A percentile compares a stretch with the other conserved stretches of the same genome.
Evolutionary conservation across 1,140 invertebrate species (phyloP).

Genomic region (Temnothorax longispinosus): DNA sequence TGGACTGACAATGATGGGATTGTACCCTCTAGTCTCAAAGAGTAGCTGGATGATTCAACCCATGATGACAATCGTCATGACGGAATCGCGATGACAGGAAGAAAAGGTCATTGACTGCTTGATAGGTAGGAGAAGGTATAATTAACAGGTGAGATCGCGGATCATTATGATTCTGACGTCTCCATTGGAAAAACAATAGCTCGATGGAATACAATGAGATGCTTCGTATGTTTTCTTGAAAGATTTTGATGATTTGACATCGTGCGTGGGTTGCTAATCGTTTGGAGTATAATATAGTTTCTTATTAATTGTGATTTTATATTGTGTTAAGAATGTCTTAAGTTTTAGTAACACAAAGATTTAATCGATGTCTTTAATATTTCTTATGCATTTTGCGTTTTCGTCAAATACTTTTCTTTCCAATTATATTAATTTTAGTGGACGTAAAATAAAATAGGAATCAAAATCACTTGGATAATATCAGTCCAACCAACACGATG

Average conservation of each 20-base stretch:
- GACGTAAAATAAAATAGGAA: background rate
- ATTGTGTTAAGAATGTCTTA: background rate
- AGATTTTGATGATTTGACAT: background rate
- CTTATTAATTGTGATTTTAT: constrained; percentile 1
- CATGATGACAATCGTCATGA: background rate
- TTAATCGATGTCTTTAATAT: background rate
- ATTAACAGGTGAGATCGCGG: background rate
- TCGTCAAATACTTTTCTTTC: background rate
- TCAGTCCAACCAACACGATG: background rate
- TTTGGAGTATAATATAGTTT: background rate
- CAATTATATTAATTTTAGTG: background rate
- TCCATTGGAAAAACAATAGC: background rate
- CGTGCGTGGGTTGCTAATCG: background rate
- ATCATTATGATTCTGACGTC: background rate
- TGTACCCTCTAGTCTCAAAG: background rate
- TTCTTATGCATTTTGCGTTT: background rate
- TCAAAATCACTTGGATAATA: background rate
- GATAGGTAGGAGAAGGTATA: background rate
- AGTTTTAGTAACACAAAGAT: background rate
- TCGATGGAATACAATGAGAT: background rate
- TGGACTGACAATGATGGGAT: constrained; percentile 23
- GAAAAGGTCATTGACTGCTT: background rate
- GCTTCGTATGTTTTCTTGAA: background rate
- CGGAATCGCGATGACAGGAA: constrained; percentile 1
- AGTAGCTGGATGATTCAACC: background rate